Base-by-base conservation (phyloP, 2,113 vertebrate genomes). In the Danionella cerebrum region DNA sequence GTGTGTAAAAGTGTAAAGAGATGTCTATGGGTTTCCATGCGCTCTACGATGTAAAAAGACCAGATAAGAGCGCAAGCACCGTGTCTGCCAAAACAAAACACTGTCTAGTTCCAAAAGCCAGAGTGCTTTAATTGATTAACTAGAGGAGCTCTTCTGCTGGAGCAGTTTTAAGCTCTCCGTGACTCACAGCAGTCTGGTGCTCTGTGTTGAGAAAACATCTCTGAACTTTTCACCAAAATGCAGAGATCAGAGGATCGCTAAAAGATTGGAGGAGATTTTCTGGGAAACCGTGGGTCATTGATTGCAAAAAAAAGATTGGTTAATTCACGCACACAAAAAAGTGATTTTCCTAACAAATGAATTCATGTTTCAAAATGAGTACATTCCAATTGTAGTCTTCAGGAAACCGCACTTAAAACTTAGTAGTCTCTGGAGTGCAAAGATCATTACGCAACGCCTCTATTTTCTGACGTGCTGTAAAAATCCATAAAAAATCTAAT, bases 71-170 rank as follows among this genome's bases (percentile, higher is more conserved):
- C 6, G 16, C 31, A 45, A 57, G 45, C 18, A 24, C 19, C 4
- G 24, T 9, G 29, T 27, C 47, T 71, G 73, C 75, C 69, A 74
- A 68, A 42, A 58, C 69, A 74, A 68, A 42, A 58, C 66, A 63
- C 67, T 69, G 60, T 27, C 25, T 5, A 12, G 7, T 31, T 55
- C 50, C 19, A 69, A 62, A 58, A 21, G 38, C 44, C 50, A 63
- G 35, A 78, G 66, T 60, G 33, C 47, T 62, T 73, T 71, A 75
- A 70, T 70, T 67, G 58, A 63, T 55, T 58, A 70, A 75, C 72
- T 59, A 55, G 50, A 54, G 35, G 24, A 70, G 50, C 24, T 22
- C 62, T 47, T 58, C 53, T 72, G 48, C 70, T 71, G 42, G 51
- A 41, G 45, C 36, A 69, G 36, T 29, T 14, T 22, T 45, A 50